These are phyloP conservation scores for Tamandua tetradactyla DNA, from an alignment of 2,797 vertebrate genomes.

Conservation along the genomic window DNA sequence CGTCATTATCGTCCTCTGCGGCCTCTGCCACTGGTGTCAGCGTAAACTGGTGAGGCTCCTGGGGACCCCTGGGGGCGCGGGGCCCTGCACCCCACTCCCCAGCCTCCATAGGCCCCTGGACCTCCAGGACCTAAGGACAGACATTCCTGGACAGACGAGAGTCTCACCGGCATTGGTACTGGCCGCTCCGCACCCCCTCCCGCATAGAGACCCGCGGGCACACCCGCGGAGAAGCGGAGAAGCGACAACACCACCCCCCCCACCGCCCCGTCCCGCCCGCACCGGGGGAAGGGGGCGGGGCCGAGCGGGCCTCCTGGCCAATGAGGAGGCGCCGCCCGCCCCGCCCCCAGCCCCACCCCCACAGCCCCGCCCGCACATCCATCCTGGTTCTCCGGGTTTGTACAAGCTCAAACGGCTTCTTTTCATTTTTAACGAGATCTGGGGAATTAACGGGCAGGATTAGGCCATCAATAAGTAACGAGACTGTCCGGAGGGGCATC, in stretches of 20 bases:
- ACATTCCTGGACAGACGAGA: not conserved
- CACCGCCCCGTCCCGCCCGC: not conserved
- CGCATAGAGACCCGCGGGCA: not conserved
- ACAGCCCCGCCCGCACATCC: constrained; percentile 34
- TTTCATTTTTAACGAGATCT: constrained; percentile 77
- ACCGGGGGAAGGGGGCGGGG: not conserved
- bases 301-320: not conserved
- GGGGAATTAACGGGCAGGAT: constrained; percentile 71
- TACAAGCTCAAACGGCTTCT: constrained; percentile 80
- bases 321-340: not conserved
- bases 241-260: not conserved
- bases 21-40: constrained; percentile 99
- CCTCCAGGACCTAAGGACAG: not conserved
- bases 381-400: constrained; percentile 72
- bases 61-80: not conserved
- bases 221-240: not conserved
- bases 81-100: not conserved
- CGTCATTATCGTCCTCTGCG: constrained; percentile 97
- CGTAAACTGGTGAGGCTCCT: constrained; percentile 95
- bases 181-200: not conserved
- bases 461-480: constrained; percentile 78
- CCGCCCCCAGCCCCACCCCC: not conserved
- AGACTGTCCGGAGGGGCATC: constrained; percentile 65
- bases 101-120: not conserved
- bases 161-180: not conserved